Evolutionary conservation across 2,113 vertebrate genomes (phyloP).

Genomic region (Nibea albiflora): DNA sequence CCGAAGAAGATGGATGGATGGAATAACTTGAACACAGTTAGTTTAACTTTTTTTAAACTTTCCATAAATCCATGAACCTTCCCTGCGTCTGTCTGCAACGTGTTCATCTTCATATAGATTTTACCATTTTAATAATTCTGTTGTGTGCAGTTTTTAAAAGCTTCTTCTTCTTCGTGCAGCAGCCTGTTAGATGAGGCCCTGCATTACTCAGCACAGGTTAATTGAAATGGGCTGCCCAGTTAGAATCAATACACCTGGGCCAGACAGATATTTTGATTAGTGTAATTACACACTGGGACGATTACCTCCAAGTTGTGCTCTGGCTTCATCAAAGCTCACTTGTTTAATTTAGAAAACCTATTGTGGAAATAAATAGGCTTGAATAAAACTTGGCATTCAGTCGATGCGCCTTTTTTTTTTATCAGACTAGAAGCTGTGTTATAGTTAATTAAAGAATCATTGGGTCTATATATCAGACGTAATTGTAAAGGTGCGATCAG

Average conservation of each 20-base stretch:
- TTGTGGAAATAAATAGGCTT: not conserved
- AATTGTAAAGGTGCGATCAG: not conserved
- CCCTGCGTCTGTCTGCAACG: not conserved
- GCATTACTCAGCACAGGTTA: not conserved
- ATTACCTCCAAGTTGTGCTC: not conserved
- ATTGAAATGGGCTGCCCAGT: not conserved
- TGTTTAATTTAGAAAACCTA: not conserved
- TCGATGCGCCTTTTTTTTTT: not conserved
- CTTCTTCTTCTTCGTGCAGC: not conserved
- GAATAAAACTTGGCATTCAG: not conserved
- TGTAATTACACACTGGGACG: not conserved
- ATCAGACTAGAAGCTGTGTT: not conserved
- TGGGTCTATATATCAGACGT: not conserved
- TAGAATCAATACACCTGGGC: constrained; percentile 4
- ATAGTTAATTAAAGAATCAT: not conserved
- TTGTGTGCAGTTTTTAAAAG: not conserved
- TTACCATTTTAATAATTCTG: not conserved
- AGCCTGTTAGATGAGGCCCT: not conserved
- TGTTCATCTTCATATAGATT: not conserved
- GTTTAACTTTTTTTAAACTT: no score
- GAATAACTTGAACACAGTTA: no score
- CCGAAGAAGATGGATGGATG: no score
- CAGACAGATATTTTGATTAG: constrained; percentile 6
- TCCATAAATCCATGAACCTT: not conserved
- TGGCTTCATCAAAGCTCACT: not conserved